Evolutionary conservation across 1,140 invertebrate genomes (phyloP).

Genomic region (Pissodes strobi): DNA sequence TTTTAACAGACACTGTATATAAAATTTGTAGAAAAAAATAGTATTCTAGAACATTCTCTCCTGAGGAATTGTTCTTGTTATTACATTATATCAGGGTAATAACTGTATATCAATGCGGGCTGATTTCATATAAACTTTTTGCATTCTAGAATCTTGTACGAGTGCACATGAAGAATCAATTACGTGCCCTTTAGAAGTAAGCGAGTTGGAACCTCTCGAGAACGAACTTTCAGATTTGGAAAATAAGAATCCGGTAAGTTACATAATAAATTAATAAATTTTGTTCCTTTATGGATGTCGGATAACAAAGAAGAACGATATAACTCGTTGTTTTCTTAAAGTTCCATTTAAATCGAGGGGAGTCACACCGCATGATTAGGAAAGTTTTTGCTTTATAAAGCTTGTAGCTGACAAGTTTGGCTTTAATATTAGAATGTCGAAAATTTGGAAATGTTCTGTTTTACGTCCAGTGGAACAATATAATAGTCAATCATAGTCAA

Average conservation of each 20-base stretch:
- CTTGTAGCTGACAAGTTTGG: background rate
- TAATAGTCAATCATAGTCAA: too few species aligned
- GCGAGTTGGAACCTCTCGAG: conserved; percentile 56
- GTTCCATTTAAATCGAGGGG: too few species aligned
- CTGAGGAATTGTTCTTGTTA: too few species aligned
- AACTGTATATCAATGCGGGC: too few species aligned
- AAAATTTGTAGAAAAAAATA: too few species aligned
- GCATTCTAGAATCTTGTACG: conserved; percentile 57
- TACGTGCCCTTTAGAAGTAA: conserved; percentile 60
- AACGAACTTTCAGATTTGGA: conserved; percentile 53
- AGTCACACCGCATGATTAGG: too few species aligned
- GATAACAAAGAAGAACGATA: background rate
- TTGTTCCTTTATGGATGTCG: background rate
- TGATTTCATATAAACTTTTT: background rate
- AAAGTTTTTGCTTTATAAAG: too few species aligned
- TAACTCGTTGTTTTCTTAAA: background rate
- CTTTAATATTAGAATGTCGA: too few species aligned
- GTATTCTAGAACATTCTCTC: too few species aligned
- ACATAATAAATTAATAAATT: background rate
- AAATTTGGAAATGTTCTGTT: too few species aligned
- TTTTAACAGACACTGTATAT: background rate
- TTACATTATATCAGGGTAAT: too few species aligned
- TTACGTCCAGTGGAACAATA: too few species aligned
- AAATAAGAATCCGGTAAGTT: conserved; percentile 53
- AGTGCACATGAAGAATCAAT: conserved; percentile 60